These are phyloP conservation scores for Diplodus sargus DNA, from an alignment of 2,797 vertebrate species.

Conservation along the genomic window DNA sequence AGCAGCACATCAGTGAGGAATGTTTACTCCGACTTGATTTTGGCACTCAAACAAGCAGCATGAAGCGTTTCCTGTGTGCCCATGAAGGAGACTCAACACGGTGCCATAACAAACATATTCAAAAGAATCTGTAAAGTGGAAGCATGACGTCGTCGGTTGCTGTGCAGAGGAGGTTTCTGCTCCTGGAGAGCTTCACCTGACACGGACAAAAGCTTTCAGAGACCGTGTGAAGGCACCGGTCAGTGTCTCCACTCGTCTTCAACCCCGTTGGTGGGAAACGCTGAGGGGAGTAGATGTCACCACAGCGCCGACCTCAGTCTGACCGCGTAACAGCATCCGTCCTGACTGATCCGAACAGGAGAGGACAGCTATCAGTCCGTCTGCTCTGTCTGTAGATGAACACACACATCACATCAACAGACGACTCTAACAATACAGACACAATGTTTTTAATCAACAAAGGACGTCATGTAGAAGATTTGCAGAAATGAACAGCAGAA, in stretches of 20 bases:
- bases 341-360: no score
- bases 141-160: not conserved
- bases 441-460: no score
- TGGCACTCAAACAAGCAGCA: not conserved
- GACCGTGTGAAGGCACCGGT: not conserved
- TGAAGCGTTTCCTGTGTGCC: not conserved
- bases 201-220: not conserved
- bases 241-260: not conserved
- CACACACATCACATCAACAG: no score
- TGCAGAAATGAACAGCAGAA: no score
- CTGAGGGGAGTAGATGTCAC: slow-evolving; percentile 7
- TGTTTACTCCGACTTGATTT: slow-evolving; percentile 10
- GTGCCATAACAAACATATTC: not conserved
- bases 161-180: not conserved
- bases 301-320: slow-evolving; percentile 24
- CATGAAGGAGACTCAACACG: not conserved
- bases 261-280: not conserved
- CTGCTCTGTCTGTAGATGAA: no score
- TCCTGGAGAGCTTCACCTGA: not conserved
- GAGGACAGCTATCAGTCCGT: no score
- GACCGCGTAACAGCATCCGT: not conserved
- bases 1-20: not conserved
- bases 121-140: not conserved
- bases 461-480: no score
- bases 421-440: no score